These are phyloP conservation scores for Saxidomus purpurata DNA, from an alignment of 1,140 invertebrate genomes.

Conservation along the genomic window DNA sequence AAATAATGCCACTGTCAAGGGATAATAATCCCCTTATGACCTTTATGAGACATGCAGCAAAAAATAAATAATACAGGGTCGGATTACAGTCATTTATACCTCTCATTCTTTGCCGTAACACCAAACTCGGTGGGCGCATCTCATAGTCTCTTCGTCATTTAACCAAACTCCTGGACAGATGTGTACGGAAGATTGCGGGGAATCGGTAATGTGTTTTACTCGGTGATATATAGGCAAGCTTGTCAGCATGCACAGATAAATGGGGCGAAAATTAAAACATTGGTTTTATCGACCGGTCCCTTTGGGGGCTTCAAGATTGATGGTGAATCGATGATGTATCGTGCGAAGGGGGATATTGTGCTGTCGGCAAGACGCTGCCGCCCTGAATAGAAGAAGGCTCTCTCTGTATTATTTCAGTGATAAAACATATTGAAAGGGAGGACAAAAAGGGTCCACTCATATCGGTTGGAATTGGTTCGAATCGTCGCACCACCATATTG, in stretches of 20 bases:
- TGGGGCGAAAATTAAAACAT: conserved; percentile 56
- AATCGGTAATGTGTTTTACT: conserved; percentile 34
- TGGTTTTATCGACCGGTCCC: conserved; percentile 47
- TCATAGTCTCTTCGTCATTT: background rate
- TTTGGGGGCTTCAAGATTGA: conserved; percentile 36
- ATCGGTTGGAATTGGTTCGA: background rate
- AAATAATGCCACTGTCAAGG: background rate
- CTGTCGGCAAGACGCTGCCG: background rate
- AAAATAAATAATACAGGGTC: background rate
- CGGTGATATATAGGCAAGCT: conserved; percentile 32
- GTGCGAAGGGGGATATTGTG: background rate
- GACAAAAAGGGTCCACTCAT: background rate
- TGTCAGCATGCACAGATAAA: conserved; percentile 35
- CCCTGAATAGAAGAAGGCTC: background rate
- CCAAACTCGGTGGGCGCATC: too few species aligned
- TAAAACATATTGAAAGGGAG: background rate
- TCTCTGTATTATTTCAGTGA: background rate
- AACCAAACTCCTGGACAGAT: conserved; percentile 45
- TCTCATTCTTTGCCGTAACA: background rate
- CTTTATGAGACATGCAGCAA: background rate
- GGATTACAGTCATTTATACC: background rate
- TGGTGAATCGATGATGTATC: conserved; percentile 23
- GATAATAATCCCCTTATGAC: background rate
- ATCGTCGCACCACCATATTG: background rate
- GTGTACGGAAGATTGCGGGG: conserved; percentile 8